Evolutionary conservation across 2,888 invertebrate genomes (phyloP), one percentile per base, ranked within the genome.

Genomic region (Drosophila mayaguana): DNA sequence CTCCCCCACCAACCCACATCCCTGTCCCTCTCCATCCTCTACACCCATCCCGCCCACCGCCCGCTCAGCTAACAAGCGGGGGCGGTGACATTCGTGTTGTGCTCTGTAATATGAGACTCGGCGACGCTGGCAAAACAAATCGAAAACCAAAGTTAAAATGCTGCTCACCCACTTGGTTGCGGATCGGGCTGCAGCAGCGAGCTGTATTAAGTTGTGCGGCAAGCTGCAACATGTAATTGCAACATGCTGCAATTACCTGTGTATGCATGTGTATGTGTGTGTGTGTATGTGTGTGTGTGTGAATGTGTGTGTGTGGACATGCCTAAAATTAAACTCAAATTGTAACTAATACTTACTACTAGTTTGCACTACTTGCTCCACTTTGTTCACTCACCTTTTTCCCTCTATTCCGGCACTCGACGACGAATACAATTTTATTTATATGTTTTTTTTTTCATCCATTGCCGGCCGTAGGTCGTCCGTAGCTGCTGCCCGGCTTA

Each of bases 91-190:
- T 79, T 68, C 66, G 68, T 87, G 79, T 78, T 72, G 78, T 70
- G 71, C 74, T 69, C 66, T 63, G 84, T 69, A 84, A 84, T 54
- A 57, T 60, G 86, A 89, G 72, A 81, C 70, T 70, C 57, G 51
- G 54, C 76, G 74, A 73, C 71, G 75, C 66, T 63, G 69, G 64
- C 62, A 72, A 74, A 72, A 86, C 83, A 89, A 87, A 90, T 87
- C 75, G 84, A 82, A 90, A 90, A 89, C 87, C 87, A 87, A 90
- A 87, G 87, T 81, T 89, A 89, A 87, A 90, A 89, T 89, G 87
- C 82, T 87, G 87, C 89, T 90, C 87, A 90, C 89, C 86, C 87
- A 88, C 87, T 83, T 86, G 81, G 77, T 76, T 83, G 86, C 87
- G 81, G 77, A 88, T 81, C 70, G 57, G 68, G 53, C 66, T 48